A percentile compares a stretch with the other conserved stretches of the same genome.
Evolutionary conservation across 2,797 vertebrate genomes (phyloP).

Genomic region (Agapornis canus): DNA sequence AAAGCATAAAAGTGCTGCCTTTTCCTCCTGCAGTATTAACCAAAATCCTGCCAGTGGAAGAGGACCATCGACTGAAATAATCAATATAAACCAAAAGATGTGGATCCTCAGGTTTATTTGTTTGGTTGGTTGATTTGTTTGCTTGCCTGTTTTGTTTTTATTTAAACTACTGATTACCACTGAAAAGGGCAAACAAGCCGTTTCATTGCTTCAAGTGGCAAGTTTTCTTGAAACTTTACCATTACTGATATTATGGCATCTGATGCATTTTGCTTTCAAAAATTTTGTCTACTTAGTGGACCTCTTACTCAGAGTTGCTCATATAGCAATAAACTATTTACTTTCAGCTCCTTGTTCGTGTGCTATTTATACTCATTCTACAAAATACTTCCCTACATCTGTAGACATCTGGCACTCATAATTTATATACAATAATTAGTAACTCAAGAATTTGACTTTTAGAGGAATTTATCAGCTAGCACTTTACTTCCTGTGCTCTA

Average conservation of each 20-base stretch:
- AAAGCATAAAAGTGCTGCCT: neutral
- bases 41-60: neutral
- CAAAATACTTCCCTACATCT: neutral
- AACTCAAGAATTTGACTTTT: neutral
- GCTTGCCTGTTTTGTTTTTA: neutral
- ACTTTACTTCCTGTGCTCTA: neutral
- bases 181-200: neutral
- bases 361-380: neutral
- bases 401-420: neutral
- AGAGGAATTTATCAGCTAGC: neutral
- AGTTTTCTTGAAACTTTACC: neutral
- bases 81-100: neutral
- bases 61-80: neutral
- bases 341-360: neutral
- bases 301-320: neutral
- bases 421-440: neutral
- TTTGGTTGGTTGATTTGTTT: neutral
- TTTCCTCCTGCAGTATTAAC: neutral
- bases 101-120: neutral
- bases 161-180: neutral
- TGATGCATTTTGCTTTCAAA: neutral
- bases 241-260: neutral
- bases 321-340: neutral
- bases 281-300: neutral
- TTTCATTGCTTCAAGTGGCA: neutral